phyloP scores from a whole-genome alignment of 1,140 invertebrate species.

The Pogonognathellus flavescens region DNA sequence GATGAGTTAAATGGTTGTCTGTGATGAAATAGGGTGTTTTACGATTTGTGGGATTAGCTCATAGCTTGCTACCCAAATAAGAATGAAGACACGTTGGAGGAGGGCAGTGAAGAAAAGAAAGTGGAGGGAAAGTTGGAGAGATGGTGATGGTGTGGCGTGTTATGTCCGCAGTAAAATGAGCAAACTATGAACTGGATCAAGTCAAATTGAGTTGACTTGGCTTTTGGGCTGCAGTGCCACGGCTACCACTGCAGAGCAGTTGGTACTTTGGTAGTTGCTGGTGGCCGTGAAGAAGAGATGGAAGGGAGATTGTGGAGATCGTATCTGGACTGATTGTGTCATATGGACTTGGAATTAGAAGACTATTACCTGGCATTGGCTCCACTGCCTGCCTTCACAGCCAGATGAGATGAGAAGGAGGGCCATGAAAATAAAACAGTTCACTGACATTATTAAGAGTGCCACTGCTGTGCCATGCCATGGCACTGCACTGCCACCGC shows the following conservation, averaged over 20 bases:
- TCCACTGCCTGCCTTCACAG: no score
- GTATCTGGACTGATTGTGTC: neutral
- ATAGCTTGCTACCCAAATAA: no score
- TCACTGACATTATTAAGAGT: constrained; percentile 15
- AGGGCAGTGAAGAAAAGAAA: neutral
- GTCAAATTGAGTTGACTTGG: neutral
- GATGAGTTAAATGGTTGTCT: constrained; percentile 36
- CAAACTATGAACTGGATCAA: neutral
- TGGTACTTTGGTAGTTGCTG: no score
- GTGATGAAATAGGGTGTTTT: constrained; percentile 47
- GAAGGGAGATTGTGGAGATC: neutral
- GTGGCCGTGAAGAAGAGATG: neutral
- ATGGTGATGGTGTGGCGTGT: no score
- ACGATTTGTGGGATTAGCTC: neutral
- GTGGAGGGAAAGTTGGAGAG: no score
- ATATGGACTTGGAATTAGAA: constrained; percentile 23
- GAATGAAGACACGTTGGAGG: neutral
- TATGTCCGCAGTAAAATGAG: constrained; percentile 24
- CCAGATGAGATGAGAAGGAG: constrained; percentile 5
- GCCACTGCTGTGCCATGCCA: neutral
- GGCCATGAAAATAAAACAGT: constrained; percentile 22
- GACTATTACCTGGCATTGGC: no score
- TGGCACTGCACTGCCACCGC: no score
- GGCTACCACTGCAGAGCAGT: no score
- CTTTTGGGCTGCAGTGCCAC: no score